A percentile compares a stretch with the other conserved stretches of the same genome.
These are phyloP conservation scores for Drosophila subobscura DNA, from an alignment of 1,140 invertebrate genomes.

Conservation along the genomic window DNA sequence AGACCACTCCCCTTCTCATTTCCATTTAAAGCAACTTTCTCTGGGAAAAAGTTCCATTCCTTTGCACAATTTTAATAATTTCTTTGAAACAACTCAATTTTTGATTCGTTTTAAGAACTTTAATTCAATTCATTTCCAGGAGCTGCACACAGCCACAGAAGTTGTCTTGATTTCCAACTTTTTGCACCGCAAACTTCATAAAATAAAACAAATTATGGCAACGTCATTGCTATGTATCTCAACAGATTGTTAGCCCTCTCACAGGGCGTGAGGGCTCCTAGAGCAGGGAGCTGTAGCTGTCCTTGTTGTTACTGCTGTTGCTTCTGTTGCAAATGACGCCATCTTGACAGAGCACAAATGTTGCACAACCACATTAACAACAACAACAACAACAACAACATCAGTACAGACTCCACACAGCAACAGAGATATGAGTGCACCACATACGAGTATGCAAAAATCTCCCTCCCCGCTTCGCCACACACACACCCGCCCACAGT, in stretches of 20 bases:
- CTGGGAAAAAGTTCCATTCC: constrained; percentile 1
- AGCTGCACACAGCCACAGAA: constrained; percentile 37
- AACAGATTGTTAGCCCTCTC: constrained; percentile 69
- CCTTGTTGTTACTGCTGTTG: constrained; percentile 32
- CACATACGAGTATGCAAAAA: constrained; percentile 35
- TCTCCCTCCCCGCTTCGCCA: neutral
- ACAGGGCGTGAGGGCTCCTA: constrained; percentile 17
- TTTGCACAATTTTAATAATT: constrained; percentile 29
- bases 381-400: constrained; percentile 30
- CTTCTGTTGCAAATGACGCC: constrained; percentile 69
- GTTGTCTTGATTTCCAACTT: constrained; percentile 61
- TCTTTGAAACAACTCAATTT: constrained; percentile 34
- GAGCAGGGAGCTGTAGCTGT: constrained; percentile 14
- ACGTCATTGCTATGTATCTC: constrained; percentile 73
- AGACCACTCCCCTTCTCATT: constrained; percentile 14
- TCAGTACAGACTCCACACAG: constrained; percentile 17
- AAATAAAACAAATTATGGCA: constrained; percentile 79
- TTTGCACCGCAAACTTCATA: constrained; percentile 59
- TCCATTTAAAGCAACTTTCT: constrained; percentile 17
- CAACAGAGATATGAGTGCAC: constrained; percentile 35
- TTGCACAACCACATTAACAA: constrained; percentile 31
- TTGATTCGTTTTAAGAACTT: constrained; percentile 54
- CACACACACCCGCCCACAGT: neutral
- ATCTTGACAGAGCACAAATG: constrained; percentile 67
- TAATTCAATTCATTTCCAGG: constrained; percentile 32